Conservation (phyloP, 2,888 invertebrate species). For the Capitulum mitella region DNA sequence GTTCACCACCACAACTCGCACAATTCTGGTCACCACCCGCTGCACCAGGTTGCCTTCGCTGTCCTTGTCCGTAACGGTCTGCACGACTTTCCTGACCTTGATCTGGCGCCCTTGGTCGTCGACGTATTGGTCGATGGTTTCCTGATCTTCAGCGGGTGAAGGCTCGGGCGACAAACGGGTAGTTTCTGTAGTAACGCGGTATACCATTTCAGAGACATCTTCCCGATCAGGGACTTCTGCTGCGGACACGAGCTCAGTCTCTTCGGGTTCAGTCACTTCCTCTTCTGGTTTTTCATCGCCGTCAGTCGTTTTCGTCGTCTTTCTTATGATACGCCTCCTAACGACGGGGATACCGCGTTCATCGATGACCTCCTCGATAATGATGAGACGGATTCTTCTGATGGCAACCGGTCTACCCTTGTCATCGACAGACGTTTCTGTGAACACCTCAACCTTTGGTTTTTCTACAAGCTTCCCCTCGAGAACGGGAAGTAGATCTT, state of each 20-base stretch:
- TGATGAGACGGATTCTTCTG: not conserved
- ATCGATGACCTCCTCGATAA: not conserved
- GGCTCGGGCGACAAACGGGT: not conserved
- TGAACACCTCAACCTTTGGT: not conserved
- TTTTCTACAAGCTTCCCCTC: not conserved
- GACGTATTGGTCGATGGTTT: not conserved
- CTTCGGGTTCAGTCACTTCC: not conserved
- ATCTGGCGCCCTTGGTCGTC: not conserved
- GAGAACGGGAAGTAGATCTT: not conserved
- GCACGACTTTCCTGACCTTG: not conserved
- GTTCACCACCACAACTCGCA: not conserved
- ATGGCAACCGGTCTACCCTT: not conserved
- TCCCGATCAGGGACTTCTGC: not conserved
- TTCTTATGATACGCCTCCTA: not conserved
- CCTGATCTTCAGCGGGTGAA: not conserved
- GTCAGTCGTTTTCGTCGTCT: not conserved
- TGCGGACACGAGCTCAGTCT: not conserved
- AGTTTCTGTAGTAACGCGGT: not conserved
- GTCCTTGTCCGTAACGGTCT: not conserved
- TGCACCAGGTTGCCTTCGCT: not conserved
- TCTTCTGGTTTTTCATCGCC: not conserved
- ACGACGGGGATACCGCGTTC: not conserved
- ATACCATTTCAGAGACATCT: not conserved
- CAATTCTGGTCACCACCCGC: not conserved
- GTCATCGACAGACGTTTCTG: not conserved